phyloP scores from a whole-genome alignment of 1,140 invertebrate genomes.

The Sitodiplosis mosellana region DNA sequence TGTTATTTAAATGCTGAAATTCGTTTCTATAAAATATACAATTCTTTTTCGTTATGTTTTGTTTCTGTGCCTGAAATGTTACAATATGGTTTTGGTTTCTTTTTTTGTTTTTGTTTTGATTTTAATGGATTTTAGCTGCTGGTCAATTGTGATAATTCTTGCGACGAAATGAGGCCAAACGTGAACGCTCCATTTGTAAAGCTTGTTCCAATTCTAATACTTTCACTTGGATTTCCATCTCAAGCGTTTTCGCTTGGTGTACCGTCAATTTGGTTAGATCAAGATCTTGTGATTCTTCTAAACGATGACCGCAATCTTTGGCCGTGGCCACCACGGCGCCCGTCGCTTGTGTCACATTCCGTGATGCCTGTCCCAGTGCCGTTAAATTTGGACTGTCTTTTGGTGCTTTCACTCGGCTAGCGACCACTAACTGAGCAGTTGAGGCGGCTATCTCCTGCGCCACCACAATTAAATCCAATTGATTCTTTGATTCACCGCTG shows the following conservation, averaged over 20 bases:
- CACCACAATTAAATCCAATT: constrained; percentile 71
- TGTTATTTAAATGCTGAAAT: too few relatives aligned
- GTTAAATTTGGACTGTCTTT: constrained; percentile 57
- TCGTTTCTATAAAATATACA: too few relatives aligned
- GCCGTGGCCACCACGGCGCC: constrained; percentile 84
- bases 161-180: constrained; percentile 66
- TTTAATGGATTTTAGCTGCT: too few relatives aligned
- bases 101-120: too few relatives aligned
- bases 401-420: constrained; percentile 81
- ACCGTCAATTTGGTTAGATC: constrained; percentile 77
- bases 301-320: constrained; percentile 66
- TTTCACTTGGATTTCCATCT: constrained; percentile 89
- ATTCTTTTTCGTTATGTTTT: too few relatives aligned
- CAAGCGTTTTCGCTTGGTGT: constrained; percentile 83
- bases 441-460: constrained; percentile 95
- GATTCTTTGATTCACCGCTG: constrained; percentile 57
- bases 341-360: constrained; percentile 72
- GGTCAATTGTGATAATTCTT: constrained; percentile 53
- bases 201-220: constrained; percentile 83
- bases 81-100: too few relatives aligned
- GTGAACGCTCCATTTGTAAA: constrained; percentile 69
- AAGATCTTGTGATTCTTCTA: constrained; percentile 79
- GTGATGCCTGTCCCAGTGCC: constrained; percentile 66
- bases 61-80: too few relatives aligned
- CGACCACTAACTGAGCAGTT: constrained; percentile 91